A percentile compares a stretch with the other conserved stretches of the same genome.
These are phyloP conservation scores for Dryoscopus gambensis DNA, from an alignment of 2,113 vertebrate genomes.

Conservation along the genomic window DNA sequence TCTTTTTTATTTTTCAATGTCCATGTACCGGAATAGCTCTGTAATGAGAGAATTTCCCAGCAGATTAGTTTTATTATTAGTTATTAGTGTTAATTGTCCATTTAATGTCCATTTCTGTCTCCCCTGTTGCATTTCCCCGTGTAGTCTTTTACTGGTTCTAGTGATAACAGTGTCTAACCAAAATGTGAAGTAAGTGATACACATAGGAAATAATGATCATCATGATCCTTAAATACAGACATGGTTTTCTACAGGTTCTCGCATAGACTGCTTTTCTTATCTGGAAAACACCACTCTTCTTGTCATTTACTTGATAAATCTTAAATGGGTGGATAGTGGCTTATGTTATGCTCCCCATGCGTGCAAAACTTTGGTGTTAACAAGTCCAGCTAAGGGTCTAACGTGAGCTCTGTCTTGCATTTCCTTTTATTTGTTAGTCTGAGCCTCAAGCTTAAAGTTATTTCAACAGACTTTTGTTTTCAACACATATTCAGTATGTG, in stretches of 20 bases:
- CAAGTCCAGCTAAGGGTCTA: neutral
- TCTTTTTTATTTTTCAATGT: neutral
- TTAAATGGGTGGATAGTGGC: neutral
- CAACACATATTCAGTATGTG: constrained; percentile 11
- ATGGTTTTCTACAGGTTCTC: neutral
- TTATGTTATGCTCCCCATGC: neutral
- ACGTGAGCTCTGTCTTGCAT: neutral
- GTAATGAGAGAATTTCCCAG: neutral
- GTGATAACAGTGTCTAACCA: neutral
- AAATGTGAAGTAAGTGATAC: neutral
- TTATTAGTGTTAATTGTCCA: neutral
- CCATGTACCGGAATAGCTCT: neutral
- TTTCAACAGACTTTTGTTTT: constrained; percentile 51
- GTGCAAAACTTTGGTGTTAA: neutral
- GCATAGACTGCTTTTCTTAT: neutral
- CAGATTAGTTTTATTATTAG: neutral
- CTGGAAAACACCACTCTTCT: neutral
- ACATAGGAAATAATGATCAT: neutral
- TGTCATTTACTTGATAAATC: neutral
- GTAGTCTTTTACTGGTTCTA: neutral
- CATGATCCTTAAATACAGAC: neutral
- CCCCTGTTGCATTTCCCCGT: neutral
- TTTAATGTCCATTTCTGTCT: neutral
- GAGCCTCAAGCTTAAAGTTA: neutral
- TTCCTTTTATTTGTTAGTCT: constrained; percentile 31